Evolutionary conservation across 2,797 vertebrate species (phyloP).

Genomic region (Myripristis jacobus): DNA sequence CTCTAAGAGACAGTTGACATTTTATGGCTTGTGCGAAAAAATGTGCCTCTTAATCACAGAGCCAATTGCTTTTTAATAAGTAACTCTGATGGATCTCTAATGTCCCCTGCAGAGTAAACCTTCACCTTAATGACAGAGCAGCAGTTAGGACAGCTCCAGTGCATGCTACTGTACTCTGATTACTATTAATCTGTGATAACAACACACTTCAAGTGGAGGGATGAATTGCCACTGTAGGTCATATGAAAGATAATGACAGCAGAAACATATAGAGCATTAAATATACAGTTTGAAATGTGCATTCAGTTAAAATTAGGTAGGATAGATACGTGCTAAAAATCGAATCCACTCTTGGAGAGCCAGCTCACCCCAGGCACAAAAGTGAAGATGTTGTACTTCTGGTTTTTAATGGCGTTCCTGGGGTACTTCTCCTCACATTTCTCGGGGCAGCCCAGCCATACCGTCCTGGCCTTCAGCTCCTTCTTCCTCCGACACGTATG

Average conservation of each 20-base stretch:
- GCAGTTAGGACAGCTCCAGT: slow-evolving; percentile 18
- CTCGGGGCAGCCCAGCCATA: slow-evolving; percentile 96
- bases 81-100: slow-evolving; percentile 69
- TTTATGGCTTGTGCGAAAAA: slow-evolving; percentile 77
- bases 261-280: neutral
- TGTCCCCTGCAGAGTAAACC: slow-evolving; percentile 63
- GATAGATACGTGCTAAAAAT: neutral
- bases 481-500: slow-evolving; percentile 90
- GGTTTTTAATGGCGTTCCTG: slow-evolving; percentile 97
- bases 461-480: slow-evolving; percentile 87
- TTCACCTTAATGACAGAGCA: slow-evolving; percentile 39
- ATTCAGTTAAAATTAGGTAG: neutral
- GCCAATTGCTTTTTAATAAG: slow-evolving; percentile 81
- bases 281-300: neutral
- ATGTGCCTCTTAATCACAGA: slow-evolving; percentile 78
- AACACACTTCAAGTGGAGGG: neutral
- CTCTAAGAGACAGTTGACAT: slow-evolving; percentile 80
- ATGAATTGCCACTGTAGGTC: neutral
- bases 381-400: slow-evolving; percentile 97
- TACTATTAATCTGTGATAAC: slow-evolving; percentile 28
- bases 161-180: slow-evolving; percentile 6
- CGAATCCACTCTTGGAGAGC: neutral
- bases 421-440: slow-evolving; percentile 98
- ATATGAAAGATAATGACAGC: slow-evolving; percentile 25
- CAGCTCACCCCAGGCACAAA: slow-evolving; percentile 97